Conservation (phyloP, 2,113 vertebrate genomes). For the Vimba vimba region DNA sequence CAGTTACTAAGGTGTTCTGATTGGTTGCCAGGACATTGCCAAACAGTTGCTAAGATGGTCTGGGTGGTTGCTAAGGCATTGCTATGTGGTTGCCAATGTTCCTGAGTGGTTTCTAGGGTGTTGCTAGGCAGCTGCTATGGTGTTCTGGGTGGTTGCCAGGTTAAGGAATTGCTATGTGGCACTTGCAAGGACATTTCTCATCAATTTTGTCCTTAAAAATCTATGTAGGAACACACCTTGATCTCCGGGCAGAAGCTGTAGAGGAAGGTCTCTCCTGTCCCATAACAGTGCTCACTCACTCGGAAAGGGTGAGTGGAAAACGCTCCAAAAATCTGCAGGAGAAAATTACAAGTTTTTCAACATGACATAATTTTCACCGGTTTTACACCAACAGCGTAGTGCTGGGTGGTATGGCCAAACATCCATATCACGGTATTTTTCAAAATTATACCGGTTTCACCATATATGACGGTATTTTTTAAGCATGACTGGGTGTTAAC, state of each 20-base stretch:
- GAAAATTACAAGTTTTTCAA: neutral
- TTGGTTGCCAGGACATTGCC: neutral
- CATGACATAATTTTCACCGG: neutral
- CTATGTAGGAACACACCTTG: constrained; percentile 77
- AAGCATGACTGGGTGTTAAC: no score
- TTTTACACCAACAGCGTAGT: neutral
- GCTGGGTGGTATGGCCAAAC: no score
- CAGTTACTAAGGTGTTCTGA: neutral
- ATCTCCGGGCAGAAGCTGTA: constrained; percentile 95
- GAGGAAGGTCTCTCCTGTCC: constrained; percentile 97
- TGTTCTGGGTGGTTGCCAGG: neutral
- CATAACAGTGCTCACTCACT: constrained; percentile 96
- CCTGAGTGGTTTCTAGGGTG: neutral
- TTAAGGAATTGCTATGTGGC: neutral
- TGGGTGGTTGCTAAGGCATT: neutral
- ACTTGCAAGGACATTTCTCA: neutral
- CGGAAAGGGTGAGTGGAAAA: constrained; percentile 95
- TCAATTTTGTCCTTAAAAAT: neutral
- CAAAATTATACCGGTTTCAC: no score
- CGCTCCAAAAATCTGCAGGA: constrained; percentile 89
- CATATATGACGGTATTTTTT: no score
- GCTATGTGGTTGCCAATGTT: neutral
- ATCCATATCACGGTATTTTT: no score
- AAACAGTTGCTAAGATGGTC: neutral
- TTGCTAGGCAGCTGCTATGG: neutral